A percentile compares a stretch with the other conserved stretches of the same genome.
Evolutionary conservation across 53 echinoderm and acorn worm species (phyloP).

Genomic region (Pentamera pediparva): DNA sequence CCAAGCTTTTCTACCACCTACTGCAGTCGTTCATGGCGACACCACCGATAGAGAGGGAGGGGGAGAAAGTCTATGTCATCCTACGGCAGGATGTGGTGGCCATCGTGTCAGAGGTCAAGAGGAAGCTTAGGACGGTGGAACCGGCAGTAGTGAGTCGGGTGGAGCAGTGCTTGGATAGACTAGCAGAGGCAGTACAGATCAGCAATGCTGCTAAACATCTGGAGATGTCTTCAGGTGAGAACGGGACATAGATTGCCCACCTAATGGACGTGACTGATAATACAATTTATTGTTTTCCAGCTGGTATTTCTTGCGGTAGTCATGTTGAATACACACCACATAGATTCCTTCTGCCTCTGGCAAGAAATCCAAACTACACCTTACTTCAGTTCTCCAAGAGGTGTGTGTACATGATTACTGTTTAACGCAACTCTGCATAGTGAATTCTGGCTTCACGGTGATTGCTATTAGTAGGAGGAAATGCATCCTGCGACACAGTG

Average conservation of each 20-base stretch:
- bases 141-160: neutral
- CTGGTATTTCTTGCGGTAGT: too few species aligned
- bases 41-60: neutral
- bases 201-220: conserved; percentile 16
- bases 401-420: too few species aligned
- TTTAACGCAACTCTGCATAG: too few species aligned
- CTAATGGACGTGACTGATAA: neutral
- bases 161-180: conserved; percentile 1
- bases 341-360: too few species aligned
- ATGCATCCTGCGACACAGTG: too few species aligned
- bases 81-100: neutral
- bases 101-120: neutral
- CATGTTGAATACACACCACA: too few species aligned
- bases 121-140: neutral
- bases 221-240: conserved; percentile 11
- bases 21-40: neutral
- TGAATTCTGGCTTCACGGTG: too few species aligned
- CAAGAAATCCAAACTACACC: too few species aligned
- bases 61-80: neutral
- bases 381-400: too few species aligned
- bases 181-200: conserved; percentile 24
- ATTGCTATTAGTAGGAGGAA: too few species aligned
- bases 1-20: conserved; percentile 4
- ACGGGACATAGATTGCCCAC: neutral
- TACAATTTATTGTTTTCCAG: neutral